Conservation (phyloP, 2,113 vertebrate genomes). For the Grammomys dolichurus region DNA sequence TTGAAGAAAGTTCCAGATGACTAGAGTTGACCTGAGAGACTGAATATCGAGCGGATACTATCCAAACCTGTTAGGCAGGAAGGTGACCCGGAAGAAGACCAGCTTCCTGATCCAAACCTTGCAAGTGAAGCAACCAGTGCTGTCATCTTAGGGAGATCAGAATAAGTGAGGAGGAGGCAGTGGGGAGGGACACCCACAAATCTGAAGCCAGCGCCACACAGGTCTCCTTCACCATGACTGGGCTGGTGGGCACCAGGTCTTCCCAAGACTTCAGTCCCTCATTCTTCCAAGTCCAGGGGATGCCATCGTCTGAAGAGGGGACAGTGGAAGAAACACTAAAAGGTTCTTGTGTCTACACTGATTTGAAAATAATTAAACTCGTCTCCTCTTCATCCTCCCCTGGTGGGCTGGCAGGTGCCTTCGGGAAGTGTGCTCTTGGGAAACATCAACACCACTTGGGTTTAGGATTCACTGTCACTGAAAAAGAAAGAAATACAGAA, state of each 20-base stretch:
- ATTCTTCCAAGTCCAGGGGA: conserved; percentile 47
- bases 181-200: neutral
- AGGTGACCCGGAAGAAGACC: conserved; percentile 61
- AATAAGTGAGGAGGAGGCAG: neutral
- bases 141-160: neutral
- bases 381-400: conserved; percentile 65
- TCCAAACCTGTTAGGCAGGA: conserved; percentile 43
- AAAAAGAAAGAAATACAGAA: conserved; percentile 43
- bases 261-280: neutral
- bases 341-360: conserved; percentile 65
- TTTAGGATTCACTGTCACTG: conserved; percentile 87
- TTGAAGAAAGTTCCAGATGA: conserved; percentile 20
- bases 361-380: conserved; percentile 73
- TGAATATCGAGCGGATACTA: conserved; percentile 32
- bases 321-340: conserved; percentile 59
- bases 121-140: conserved; percentile 8
- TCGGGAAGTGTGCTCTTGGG: conserved; percentile 60
- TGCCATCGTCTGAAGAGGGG: conserved; percentile 61
- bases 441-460: conserved; percentile 61
- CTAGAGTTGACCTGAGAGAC: neutral
- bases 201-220: fast-evolving
- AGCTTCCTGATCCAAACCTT: neutral
- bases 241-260: neutral
- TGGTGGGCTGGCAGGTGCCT: conserved; percentile 44
- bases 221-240: neutral